Conservation (phyloP, 2,113 vertebrate species). For the Lagopus muta region DNA sequence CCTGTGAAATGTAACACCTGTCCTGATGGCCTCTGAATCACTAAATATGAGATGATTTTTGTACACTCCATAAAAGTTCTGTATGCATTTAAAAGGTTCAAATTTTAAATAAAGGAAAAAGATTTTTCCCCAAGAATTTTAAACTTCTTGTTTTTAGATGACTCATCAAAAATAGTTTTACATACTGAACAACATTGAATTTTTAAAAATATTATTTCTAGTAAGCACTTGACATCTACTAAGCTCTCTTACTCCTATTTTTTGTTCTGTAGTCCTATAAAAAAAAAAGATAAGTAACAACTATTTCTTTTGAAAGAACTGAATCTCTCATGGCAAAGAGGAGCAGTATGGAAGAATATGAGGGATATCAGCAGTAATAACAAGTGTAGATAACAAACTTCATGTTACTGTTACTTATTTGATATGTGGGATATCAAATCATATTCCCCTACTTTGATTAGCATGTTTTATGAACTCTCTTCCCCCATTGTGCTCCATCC, state of each 20-base stretch:
- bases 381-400: slow-evolving; percentile 65
- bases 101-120: slow-evolving; percentile 70
- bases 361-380: slow-evolving; percentile 63
- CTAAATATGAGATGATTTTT: slow-evolving; percentile 57
- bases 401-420: slow-evolving; percentile 52
- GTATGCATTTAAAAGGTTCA: slow-evolving; percentile 47
- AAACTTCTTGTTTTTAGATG: slow-evolving; percentile 76
- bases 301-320: slow-evolving; percentile 59
- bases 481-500: slow-evolving; percentile 57
- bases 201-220: slow-evolving; percentile 73
- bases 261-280: slow-evolving; percentile 69
- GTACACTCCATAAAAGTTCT: slow-evolving; percentile 59
- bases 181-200: slow-evolving; percentile 40
- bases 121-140: slow-evolving; percentile 62
- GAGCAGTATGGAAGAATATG: slow-evolving; percentile 39
- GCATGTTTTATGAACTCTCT: slow-evolving; percentile 62
- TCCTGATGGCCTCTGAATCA: slow-evolving; percentile 64
- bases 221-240: slow-evolving; percentile 67
- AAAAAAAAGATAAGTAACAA: slow-evolving; percentile 35
- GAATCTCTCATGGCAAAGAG: slow-evolving; percentile 44
- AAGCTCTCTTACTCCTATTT: slow-evolving; percentile 65
- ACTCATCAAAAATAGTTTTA: slow-evolving; percentile 69
- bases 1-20: slow-evolving; percentile 48
- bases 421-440: slow-evolving; percentile 50
- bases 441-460: slow-evolving; percentile 64